phyloP scores from a whole-genome alignment of 2,797 vertebrate genomes.

The Antennarius maculatus region DNA sequence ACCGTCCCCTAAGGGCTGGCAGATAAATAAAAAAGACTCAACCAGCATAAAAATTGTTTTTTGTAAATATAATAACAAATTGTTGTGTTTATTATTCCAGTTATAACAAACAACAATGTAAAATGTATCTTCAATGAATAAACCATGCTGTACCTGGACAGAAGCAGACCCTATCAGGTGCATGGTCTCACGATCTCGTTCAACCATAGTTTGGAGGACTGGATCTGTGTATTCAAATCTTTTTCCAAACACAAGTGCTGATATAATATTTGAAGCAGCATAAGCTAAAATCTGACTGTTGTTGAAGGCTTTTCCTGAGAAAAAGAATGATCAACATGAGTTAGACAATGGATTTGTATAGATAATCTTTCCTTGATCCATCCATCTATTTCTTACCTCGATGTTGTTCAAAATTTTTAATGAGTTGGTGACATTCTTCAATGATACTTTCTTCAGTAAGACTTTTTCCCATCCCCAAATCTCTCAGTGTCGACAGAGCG shows the following conservation, averaged over 20 bases:
- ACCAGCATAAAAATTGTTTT: no score
- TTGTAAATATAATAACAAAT: no score
- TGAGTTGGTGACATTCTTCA: conserved; percentile 61
- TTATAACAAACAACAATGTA: background rate
- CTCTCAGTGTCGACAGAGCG: conserved; percentile 62
- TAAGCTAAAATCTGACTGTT: conserved; percentile 29
- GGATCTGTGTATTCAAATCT: conserved; percentile 61
- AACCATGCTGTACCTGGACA: conserved; percentile 47
- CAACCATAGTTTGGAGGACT: conserved; percentile 52
- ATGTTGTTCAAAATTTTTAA: conserved; percentile 58
- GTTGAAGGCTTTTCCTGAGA: conserved; percentile 69
- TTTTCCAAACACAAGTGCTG: conserved; percentile 55
- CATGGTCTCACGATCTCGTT: conserved; percentile 46
- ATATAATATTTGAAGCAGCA: conserved; percentile 66
- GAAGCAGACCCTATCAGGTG: conserved; percentile 49
- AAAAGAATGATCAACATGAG: background rate
- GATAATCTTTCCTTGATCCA: conserved; percentile 43
- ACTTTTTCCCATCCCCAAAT: conserved; percentile 77
- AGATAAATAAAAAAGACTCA: no score
- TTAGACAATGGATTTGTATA: background rate
- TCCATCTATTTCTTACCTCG: conserved; percentile 48
- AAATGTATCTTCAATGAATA: background rate
- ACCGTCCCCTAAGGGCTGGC: no score
- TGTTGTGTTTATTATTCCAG: no score
- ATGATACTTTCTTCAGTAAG: conserved; percentile 64